Conservation (phyloP, 2,888 invertebrate species). For the Synergus itoensis region DNA sequence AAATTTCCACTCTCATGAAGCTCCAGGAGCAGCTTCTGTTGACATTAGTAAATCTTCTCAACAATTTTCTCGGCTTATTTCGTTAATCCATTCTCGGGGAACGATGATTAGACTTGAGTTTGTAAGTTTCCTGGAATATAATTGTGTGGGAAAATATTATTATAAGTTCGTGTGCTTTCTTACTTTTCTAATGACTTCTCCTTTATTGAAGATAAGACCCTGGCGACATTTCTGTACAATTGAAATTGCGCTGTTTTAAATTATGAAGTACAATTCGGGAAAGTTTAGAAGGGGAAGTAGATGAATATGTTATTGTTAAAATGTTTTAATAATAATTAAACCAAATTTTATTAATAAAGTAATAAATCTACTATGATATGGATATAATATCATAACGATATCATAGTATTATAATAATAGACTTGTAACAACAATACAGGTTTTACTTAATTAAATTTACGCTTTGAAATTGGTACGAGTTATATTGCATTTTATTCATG, state of each 20-base stretch:
- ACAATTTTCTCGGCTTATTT: slow-evolving; percentile 9
- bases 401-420: too few relatives aligned
- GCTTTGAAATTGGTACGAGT: background rate
- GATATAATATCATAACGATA: too few relatives aligned
- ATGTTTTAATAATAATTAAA: slow-evolving; percentile 31
- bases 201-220: background rate
- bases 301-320: too few relatives aligned
- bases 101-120: background rate
- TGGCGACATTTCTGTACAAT: background rate
- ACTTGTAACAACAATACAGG: background rate
- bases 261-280: background rate
- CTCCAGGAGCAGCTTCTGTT: background rate
- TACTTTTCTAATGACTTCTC: background rate
- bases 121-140: background rate
- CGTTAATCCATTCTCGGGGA: background rate
- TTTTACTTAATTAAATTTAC: slow-evolving; percentile 3
- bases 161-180: background rate
- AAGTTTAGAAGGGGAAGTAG: background rate
- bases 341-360: slow-evolving; percentile 18
- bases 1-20: background rate
- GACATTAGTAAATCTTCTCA: slow-evolving; percentile 11
- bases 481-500: background rate
- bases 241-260: background rate
- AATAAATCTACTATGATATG: background rate
- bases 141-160: background rate